These are phyloP conservation scores for Brachyptera risi DNA, from an alignment of 2,888 invertebrate genomes.

Conservation along the genomic window DNA sequence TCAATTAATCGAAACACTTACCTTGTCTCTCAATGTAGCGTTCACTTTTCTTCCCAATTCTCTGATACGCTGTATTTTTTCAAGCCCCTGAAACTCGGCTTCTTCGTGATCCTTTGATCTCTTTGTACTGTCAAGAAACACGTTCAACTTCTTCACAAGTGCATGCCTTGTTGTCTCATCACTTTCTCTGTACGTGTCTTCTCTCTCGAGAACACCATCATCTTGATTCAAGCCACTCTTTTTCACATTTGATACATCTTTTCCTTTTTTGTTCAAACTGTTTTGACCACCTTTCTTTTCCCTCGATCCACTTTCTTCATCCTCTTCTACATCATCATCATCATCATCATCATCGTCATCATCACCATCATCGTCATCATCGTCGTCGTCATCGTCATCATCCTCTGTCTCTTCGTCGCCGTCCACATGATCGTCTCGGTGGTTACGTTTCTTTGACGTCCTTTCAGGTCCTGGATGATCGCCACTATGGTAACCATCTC, in stretches of 20 bases:
- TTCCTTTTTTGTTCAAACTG: neutral
- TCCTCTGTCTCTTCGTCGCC: conserved; percentile 2
- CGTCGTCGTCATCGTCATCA: conserved; percentile 22
- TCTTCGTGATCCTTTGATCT: conserved; percentile 1
- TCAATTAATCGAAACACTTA: too few species aligned
- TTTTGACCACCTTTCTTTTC: conserved; percentile 5
- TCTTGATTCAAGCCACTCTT: neutral
- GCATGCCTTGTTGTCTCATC: neutral
- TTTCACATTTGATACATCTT: too few species aligned
- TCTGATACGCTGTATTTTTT: conserved; percentile 21
- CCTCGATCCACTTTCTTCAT: neutral
- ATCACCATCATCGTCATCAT: conserved; percentile 20
- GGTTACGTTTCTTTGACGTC: neutral
- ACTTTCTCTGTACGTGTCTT: neutral
- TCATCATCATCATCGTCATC: conserved; percentile 21
- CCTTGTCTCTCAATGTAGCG: conserved; percentile 2
- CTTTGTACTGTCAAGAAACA: conserved; percentile 1
- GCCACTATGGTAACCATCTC: neutral
- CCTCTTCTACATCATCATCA: conserved; percentile 10
- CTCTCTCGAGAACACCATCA: neutral
- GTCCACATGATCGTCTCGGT: neutral
- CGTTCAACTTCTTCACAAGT: conserved; percentile 6
- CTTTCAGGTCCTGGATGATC: neutral
- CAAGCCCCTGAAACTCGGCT: conserved; percentile 11
- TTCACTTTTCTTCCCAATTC: conserved; percentile 22